Evolutionary conservation across 2,797 vertebrate genomes (phyloP).

Genomic region (Myripristis jacobus): DNA sequence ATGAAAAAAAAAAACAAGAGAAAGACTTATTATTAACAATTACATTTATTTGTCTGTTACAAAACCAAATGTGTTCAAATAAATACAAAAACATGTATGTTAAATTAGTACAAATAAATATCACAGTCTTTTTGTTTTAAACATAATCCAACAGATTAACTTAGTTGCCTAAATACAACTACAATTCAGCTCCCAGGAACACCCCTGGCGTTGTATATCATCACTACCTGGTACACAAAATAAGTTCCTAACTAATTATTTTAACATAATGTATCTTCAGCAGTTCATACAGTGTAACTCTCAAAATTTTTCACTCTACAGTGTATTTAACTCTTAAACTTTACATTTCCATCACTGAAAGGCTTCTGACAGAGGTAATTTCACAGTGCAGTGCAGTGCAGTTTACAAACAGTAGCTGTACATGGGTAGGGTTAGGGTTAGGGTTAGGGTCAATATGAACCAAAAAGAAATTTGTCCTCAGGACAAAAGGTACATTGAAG

Average conservation of each 20-base stretch:
- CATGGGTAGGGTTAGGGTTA: constrained; percentile 16
- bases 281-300: no score
- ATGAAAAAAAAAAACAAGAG: constrained; percentile 11
- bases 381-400: neutral
- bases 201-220: no score
- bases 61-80: constrained; percentile 42
- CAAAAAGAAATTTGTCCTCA: constrained; percentile 57
- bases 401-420: neutral
- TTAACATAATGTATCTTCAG: neutral
- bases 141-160: constrained; percentile 1
- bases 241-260: neutral
- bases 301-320: neutral
- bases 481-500: constrained; percentile 64
- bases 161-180: neutral
- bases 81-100: constrained; percentile 54
- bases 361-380: no score
- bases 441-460: constrained; percentile 66
- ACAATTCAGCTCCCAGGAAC: no score
- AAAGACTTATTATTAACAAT: neutral
- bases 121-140: neutral
- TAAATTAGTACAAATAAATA: constrained; percentile 45
- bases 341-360: neutral
- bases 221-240: no score
- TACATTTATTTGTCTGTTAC: constrained; percentile 50
- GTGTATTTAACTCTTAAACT: neutral